Conservation (phyloP, 2,888 invertebrate genomes). For the Meiosimyza platycephala region DNA sequence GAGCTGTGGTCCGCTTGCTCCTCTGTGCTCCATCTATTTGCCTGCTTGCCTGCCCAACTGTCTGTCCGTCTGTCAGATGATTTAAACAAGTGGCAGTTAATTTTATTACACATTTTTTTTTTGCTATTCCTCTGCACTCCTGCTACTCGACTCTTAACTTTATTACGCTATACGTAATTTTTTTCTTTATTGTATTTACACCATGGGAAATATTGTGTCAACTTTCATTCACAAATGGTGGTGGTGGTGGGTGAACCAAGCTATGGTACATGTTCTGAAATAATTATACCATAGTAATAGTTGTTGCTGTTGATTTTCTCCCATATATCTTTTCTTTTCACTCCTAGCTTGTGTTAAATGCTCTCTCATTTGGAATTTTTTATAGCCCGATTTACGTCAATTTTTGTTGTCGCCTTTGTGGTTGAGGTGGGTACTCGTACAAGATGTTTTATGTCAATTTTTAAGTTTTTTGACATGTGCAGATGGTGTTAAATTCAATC, state of each 20-base stretch:
- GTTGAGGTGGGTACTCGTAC: neutral
- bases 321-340: neutral
- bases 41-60: constrained; percentile 2
- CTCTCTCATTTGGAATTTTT: constrained; percentile 27
- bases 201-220: constrained; percentile 17
- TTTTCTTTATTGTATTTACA: neutral
- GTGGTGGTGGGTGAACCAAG: constrained; percentile 6
- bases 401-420: constrained; percentile 29
- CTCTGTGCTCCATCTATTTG: neutral
- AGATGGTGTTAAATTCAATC: too few species aligned
- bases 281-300: constrained; percentile 31
- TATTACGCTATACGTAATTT: neutral
- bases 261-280: constrained; percentile 27
- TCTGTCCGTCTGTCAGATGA: constrained; percentile 15
- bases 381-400: constrained; percentile 45
- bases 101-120: constrained; percentile 21
- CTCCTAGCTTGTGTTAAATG: neutral
- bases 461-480: too few species aligned
- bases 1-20: neutral
- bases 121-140: neutral
- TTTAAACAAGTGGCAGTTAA: constrained; percentile 34
- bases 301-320: constrained; percentile 14
- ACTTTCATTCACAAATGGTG: neutral
- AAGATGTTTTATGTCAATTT: constrained; percentile 11
- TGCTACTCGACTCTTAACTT: neutral